phyloP scores from a whole-genome alignment of 2,113 vertebrate genomes.

The Podarcis muralis region DNA sequence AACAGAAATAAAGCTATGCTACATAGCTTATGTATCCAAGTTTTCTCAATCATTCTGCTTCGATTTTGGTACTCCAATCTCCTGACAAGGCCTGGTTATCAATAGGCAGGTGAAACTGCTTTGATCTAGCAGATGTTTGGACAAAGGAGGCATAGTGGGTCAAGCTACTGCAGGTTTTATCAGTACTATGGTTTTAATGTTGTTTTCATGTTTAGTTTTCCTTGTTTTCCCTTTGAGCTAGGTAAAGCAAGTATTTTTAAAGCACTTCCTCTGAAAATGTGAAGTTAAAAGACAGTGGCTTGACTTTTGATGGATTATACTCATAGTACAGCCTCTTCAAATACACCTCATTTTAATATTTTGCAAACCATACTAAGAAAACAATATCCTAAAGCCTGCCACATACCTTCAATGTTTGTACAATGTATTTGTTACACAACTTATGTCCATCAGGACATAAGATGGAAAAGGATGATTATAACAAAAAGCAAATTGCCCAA shows the following conservation, averaged over 20 bases:
- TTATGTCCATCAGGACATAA: not conserved
- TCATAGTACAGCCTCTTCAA: not conserved
- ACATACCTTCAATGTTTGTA: not conserved
- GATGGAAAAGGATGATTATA: not conserved
- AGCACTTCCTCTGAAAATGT: not conserved
- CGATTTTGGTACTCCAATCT: not conserved
- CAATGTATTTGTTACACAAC: not conserved
- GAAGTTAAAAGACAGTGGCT: not conserved
- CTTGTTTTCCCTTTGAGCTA: not conserved
- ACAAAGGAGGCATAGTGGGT: not conserved
- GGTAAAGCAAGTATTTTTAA: not conserved
- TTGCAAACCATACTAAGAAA: too few relatives aligned
- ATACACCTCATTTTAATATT: not conserved
- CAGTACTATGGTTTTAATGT: too few relatives aligned
- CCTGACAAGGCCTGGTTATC: not conserved
- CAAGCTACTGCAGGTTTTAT: not conserved
- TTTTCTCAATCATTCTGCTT: not conserved
- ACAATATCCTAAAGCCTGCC: too few relatives aligned
- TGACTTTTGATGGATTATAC: not conserved
- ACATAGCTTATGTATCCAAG: not conserved
- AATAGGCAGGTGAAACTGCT: not conserved
- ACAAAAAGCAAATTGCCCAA: not conserved
- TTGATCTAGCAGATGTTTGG: not conserved
- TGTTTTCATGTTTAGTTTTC: not conserved
- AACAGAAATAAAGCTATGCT: too few relatives aligned